Percentiles rank a stretch among this genome's conserved stretches.
These are phyloP conservation scores for Cydia amplana DNA, from an alignment of 1,140 invertebrate species.

Conservation along the genomic window DNA sequence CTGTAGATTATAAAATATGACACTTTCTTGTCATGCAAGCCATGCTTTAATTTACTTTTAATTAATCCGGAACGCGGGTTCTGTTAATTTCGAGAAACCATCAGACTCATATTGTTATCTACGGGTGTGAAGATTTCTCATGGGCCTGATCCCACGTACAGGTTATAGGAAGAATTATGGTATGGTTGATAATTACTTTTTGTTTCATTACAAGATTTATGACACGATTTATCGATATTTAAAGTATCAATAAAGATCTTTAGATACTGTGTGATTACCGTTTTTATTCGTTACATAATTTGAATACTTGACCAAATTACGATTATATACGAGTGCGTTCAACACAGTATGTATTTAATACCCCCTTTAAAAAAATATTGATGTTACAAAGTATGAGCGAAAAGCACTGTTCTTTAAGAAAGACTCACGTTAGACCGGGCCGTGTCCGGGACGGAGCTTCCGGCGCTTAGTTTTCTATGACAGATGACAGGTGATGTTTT, in stretches of 20 bases:
- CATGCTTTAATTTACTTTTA: conserved; percentile 24
- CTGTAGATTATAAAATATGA: conserved; percentile 1
- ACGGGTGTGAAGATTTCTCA: conserved; percentile 38
- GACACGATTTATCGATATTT: neutral
- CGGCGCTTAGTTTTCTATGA: too few species aligned
- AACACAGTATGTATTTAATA: too few species aligned
- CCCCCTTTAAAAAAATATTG: too few species aligned
- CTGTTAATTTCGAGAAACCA: conserved; percentile 17
- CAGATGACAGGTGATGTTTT: too few species aligned
- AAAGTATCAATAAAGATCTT: neutral
- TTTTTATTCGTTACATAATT: too few species aligned
- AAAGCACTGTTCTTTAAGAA: too few species aligned
- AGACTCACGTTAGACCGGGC: too few species aligned
- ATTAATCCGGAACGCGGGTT: conserved; percentile 1
- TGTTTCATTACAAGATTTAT: neutral
- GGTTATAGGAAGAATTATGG: conserved; percentile 18
- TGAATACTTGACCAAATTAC: too few species aligned
- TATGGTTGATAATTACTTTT: neutral
- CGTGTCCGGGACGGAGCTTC: too few species aligned
- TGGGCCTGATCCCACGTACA: conserved; percentile 43
- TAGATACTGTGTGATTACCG: neutral
- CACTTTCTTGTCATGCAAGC: conserved; percentile 4
- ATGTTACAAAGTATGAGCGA: too few species aligned
- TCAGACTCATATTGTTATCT: conserved; percentile 23
- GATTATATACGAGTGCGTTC: too few species aligned